These are phyloP conservation scores for Oscheius sp. DNA, from an alignment of 2,888 invertebrate genomes.

Conservation along the genomic window DNA sequence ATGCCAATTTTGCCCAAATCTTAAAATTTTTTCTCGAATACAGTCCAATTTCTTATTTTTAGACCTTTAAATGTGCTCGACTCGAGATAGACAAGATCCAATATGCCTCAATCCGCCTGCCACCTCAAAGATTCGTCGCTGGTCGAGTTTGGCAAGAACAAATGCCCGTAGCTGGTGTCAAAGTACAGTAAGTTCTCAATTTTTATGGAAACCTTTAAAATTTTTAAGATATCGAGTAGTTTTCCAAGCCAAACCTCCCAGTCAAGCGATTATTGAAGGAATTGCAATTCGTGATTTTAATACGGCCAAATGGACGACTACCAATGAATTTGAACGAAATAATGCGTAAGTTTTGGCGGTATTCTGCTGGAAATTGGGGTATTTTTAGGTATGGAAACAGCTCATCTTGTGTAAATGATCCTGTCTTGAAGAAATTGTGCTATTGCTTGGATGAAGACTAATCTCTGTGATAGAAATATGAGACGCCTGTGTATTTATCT, in stretches of 20 bases:
- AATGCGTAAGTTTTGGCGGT: conserved; percentile 56
- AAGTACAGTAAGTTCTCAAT: conserved; percentile 23
- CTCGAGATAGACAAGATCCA: conserved; percentile 26
- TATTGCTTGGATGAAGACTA: too few species aligned
- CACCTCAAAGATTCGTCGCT: conserved; percentile 39
- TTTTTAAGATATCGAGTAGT: conserved; percentile 52
- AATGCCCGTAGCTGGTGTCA: conserved; percentile 26
- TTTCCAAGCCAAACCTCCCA: conserved; percentile 48
- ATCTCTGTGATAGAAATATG: too few species aligned
- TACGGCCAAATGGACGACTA: conserved; percentile 42
- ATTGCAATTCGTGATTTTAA: conserved; percentile 49
- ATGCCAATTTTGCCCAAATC: too few species aligned
- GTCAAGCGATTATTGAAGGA: conserved; percentile 51
- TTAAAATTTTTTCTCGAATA: too few species aligned
- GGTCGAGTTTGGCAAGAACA: conserved; percentile 39
- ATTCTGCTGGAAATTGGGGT: too few species aligned
- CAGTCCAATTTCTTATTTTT: conserved; percentile 21
- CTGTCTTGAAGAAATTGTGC: conserved; percentile 58
- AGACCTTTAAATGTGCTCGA: conserved; percentile 11
- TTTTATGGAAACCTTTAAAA: background rate
- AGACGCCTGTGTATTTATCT: too few species aligned
- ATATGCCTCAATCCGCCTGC: conserved; percentile 41
- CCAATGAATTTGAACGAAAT: conserved; percentile 61
- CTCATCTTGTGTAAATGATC: conserved; percentile 58
- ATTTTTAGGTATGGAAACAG: conserved; percentile 50